Conservation (phyloP, 1,140 invertebrate genomes). For the Xylocopa sonorina region DNA sequence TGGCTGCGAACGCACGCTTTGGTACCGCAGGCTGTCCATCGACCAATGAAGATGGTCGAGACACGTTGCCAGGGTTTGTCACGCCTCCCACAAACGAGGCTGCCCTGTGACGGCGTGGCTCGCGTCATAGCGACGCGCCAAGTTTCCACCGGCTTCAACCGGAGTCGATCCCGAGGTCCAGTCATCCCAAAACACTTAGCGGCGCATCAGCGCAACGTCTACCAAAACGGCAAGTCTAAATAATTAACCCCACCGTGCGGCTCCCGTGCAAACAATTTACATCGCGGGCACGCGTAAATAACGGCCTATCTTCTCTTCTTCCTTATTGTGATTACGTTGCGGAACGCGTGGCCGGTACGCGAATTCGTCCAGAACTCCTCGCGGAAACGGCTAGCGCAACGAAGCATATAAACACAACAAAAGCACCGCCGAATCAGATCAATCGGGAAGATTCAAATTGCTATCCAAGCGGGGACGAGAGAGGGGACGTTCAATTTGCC, state of each 20-base stretch:
- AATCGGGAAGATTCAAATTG: no score
- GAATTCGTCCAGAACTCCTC: slow-evolving; percentile 32
- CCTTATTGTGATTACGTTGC: slow-evolving; percentile 35
- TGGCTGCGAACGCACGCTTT: not conserved
- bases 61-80: not conserved
- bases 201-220: slow-evolving; percentile 55
- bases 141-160: slow-evolving; percentile 23
- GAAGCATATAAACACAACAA: not conserved
- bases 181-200: slow-evolving; percentile 68
- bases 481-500: no score
- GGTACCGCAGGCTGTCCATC: not conserved
- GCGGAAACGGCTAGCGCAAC: not conserved
- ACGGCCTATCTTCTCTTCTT: slow-evolving; percentile 14
- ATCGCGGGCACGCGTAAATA: slow-evolving; percentile 58
- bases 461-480: no score
- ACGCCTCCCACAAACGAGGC: slow-evolving; percentile 28
- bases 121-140: slow-evolving; percentile 38
- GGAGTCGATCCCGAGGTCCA: slow-evolving; percentile 41
- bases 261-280: slow-evolving; percentile 64
- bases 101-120: slow-evolving; percentile 9
- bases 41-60: slow-evolving; percentile 17
- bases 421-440: not conserved
- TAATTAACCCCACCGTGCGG: slow-evolving; percentile 64
- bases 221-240: slow-evolving; percentile 55
- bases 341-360: slow-evolving; percentile 33